Evolutionary conservation across 2,888 invertebrate genomes (phyloP).

Genomic region (Acronicta leporina): DNA sequence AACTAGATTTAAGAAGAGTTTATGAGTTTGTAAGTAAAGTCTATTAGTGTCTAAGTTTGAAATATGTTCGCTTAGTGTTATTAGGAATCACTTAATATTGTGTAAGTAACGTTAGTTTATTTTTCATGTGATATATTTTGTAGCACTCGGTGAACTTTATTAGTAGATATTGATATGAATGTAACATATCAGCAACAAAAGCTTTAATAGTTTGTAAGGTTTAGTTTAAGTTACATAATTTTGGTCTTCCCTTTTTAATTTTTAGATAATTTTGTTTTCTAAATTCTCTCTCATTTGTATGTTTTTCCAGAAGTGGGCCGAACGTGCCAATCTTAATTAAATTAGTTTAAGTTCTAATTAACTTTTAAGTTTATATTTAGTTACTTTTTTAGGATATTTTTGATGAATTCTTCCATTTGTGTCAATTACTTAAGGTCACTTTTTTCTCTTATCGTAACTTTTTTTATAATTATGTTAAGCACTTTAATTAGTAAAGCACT

Average conservation of each 20-base stretch:
- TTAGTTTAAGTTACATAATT: slow-evolving; percentile 26
- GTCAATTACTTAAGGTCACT: slow-evolving; percentile 64
- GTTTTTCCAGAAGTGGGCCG: slow-evolving; percentile 78
- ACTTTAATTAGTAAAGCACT: slow-evolving; percentile 51
- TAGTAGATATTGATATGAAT: slow-evolving; percentile 38
- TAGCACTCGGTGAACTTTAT: slow-evolving; percentile 37
- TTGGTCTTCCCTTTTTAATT: slow-evolving; percentile 24
- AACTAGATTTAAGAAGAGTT: slow-evolving; percentile 74
- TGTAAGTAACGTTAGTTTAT: slow-evolving; percentile 38
- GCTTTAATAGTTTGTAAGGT: slow-evolving; percentile 77
- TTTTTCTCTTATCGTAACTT: slow-evolving; percentile 34
- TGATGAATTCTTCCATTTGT: slow-evolving; percentile 76
- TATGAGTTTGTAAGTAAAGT: slow-evolving; percentile 62
- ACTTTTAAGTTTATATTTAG: slow-evolving; percentile 51
- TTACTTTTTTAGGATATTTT: slow-evolving; percentile 52
- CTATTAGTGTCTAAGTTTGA: slow-evolving; percentile 53
- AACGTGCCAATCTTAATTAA: slow-evolving; percentile 80
- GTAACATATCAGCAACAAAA: slow-evolving; percentile 62
- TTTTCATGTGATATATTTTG: slow-evolving; percentile 52
- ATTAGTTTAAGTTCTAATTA: slow-evolving; percentile 45
- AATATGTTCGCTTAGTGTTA: slow-evolving; percentile 31
- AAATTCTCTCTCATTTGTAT: slow-evolving; percentile 52
- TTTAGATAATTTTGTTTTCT: slow-evolving; percentile 44
- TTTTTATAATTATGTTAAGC: slow-evolving; percentile 22
- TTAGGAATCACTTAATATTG: slow-evolving; percentile 31